Base-by-base conservation (phyloP, 2,888 invertebrate genomes). In the Tipula vernalis region DNA sequence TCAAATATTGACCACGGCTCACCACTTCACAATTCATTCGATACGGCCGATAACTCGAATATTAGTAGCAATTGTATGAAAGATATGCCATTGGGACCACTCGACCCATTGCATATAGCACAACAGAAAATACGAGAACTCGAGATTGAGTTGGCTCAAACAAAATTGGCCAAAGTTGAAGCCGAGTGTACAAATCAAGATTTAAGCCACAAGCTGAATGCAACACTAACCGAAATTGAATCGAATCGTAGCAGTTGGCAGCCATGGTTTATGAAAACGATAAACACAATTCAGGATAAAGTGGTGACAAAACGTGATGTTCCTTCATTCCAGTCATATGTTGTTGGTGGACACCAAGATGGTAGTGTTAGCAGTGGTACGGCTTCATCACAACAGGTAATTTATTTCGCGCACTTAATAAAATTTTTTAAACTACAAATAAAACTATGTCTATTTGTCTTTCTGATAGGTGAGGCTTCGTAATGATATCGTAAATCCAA, bases 151-250 rank as follows among this genome's bases (percentile, higher is more conserved):
- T 92, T 99, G 88, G 99, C 99, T 2, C 97, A 98, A 91, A 98
- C 99, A 0, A 99, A 99, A 91, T 92, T 99, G 88, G 98, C 98
- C 0, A 96, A 99, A 88, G 99, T 99, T 5, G 98, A 99, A 92
- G 97, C 98, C 0, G 97, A 99, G 92, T 99, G 99, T 92, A 95
- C 96, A 90, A 98, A 98, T 91, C 98, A 98, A 94, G 97, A 98
- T 91, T 92, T 99, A 88, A 97, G 96, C 57, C 98, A 99, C 92
- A 97, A 98, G 90, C 92, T 98, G 87, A 95, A 96, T 89, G 94
- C 96, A 0, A 95, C 97, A 0, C 93, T 96, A 86, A 94, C 95
- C 87, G 98, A 98, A 91, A 92, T 96, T 88, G 95, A 95, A 90
- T 90, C 90, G 41, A 91, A 87, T 89, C 90, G 91, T 39, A 91